phyloP scores from a whole-genome alignment of 1,140 invertebrate species.

The Berghia stephanieae region DNA sequence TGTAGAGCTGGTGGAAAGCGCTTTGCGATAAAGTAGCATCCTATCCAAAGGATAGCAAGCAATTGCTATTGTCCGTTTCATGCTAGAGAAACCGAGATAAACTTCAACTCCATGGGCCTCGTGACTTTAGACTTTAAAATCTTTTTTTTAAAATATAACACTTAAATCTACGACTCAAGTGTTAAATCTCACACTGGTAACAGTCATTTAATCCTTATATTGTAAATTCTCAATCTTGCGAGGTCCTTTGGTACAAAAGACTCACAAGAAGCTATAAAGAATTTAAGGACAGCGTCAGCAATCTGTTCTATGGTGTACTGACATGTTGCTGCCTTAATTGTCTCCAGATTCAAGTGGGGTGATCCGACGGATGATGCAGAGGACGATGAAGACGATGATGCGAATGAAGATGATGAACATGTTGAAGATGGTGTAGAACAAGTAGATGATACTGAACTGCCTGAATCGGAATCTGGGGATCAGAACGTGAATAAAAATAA shows the following conservation, averaged over 20 bases:
- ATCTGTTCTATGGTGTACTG: conserved; percentile 27
- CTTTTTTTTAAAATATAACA: too few species aligned
- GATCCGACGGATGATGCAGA: conserved; percentile 6
- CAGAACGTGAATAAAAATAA: background rate
- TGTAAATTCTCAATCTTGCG: background rate
- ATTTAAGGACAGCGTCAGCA: conserved; percentile 19
- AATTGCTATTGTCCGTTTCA: too few species aligned
- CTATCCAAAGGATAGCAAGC: too few species aligned
- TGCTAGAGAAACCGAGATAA: too few species aligned
- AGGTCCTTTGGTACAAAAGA: background rate
- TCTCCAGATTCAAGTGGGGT: background rate
- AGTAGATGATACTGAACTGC: background rate
- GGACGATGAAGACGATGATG: conserved; percentile 1
- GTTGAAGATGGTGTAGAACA: background rate
- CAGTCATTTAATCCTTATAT: too few species aligned
- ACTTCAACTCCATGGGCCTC: too few species aligned
- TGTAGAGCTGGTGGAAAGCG: too few species aligned
- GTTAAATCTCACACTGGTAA: too few species aligned
- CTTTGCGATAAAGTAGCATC: too few species aligned
- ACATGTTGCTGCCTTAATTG: conserved; percentile 27
- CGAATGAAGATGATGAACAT: background rate
- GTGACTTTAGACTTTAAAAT: too few species aligned
- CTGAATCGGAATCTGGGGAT: background rate
- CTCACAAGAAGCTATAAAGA: conserved; percentile 23
- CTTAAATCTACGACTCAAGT: too few species aligned